phyloP scores from a whole-genome alignment of 1,140 invertebrate genomes.

The Lethrus apterus region DNA sequence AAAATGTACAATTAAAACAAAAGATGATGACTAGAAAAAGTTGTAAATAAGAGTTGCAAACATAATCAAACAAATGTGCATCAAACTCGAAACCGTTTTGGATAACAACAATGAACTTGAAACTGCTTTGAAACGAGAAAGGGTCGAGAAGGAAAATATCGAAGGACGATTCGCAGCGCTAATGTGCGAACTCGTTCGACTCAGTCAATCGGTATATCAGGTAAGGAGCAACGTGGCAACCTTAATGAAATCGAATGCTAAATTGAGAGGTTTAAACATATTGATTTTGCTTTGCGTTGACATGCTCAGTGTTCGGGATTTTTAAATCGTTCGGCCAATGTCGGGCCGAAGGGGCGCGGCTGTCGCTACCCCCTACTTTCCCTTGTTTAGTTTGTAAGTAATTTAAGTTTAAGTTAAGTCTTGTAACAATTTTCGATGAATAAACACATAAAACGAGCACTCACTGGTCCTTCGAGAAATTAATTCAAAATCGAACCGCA shows the following conservation, averaged over 20 bases:
- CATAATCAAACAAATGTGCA: constrained; percentile 53
- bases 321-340: too few relatives aligned
- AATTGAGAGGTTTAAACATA: too few relatives aligned
- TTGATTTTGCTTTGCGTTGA: too few relatives aligned
- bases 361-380: too few relatives aligned
- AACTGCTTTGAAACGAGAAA: constrained; percentile 48
- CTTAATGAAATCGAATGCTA: constrained; percentile 45
- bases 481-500: too few relatives aligned
- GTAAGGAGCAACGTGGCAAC: constrained; percentile 46
- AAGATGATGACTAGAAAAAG: constrained; percentile 12
- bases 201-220: constrained; percentile 31
- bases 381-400: too few relatives aligned
- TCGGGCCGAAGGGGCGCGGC: too few relatives aligned
- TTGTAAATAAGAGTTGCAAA: constrained; percentile 48
- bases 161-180: constrained; percentile 34
- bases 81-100: constrained; percentile 51
- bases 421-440: too few relatives aligned
- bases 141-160: constrained; percentile 47
- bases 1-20: constrained; percentile 23
- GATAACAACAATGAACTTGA: constrained; percentile 56
- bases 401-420: too few relatives aligned
- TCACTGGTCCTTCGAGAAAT: too few relatives aligned
- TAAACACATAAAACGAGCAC: too few relatives aligned
- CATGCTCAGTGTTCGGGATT: too few relatives aligned
- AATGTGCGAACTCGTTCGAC: constrained; percentile 37